Percentiles rank a stretch among this genome's conserved stretches.
These are phyloP conservation scores for Rallus limicola DNA, from an alignment of 2,113 vertebrate genomes.

Conservation along the genomic window DNA sequence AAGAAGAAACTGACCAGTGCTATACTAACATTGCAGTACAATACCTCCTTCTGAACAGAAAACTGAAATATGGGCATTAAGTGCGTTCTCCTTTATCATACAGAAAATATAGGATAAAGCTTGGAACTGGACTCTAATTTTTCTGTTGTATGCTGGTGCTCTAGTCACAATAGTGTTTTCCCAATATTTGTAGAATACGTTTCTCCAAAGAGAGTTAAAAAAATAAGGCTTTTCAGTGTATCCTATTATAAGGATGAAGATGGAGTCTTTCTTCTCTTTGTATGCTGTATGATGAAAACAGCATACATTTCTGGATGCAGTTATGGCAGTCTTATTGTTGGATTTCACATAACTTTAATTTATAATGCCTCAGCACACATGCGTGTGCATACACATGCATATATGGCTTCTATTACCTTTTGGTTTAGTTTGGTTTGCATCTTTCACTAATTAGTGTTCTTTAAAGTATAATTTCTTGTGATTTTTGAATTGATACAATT, in stretches of 20 bases:
- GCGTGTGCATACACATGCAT: neutral
- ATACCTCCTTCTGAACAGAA: neutral
- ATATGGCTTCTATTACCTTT: neutral
- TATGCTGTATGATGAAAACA: neutral
- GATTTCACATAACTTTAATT: neutral
- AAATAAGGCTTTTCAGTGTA: neutral
- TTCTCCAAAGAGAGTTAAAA: neutral
- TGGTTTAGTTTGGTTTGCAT: neutral
- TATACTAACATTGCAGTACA: neutral
- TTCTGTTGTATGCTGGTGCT: neutral
- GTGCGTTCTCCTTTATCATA: neutral
- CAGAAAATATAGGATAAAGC: neutral
- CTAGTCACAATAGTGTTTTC: neutral
- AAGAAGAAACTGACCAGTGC: neutral
- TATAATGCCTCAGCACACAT: neutral
- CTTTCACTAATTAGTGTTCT: neutral
- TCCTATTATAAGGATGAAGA: neutral
- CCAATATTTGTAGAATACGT: neutral
- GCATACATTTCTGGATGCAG: neutral
- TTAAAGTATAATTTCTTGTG: neutral
- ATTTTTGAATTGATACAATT: neutral
- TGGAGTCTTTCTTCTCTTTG: neutral
- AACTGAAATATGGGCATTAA: neutral
- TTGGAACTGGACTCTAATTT: neutral
- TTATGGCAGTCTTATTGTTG: neutral